Base-by-base conservation (phyloP, 2,113 vertebrate genomes). In the Pongo abelii region DNA sequence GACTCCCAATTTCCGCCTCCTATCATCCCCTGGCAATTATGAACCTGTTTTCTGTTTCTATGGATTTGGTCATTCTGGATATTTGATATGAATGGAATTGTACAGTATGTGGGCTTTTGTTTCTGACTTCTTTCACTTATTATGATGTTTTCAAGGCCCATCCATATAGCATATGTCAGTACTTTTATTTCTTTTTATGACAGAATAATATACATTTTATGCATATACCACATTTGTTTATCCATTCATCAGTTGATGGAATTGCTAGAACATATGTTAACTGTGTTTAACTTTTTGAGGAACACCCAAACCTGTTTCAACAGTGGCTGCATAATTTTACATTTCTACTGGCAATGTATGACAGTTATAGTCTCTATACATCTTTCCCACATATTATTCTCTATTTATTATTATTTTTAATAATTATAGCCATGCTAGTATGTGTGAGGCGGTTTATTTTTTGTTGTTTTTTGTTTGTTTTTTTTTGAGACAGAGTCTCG, bases 21-120 rank as follows among this genome's bases (percentile, higher is more conserved):
- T 30, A 0, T 46, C 18, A 6, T 77, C 0, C 8, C 7, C 11
- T 52, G 5, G 5, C 18, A 88, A 17, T 7, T 78, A 61, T 9
- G 52, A 6, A 48, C n/a, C 6, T 85, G 6, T 78, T 78, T 89
- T 70, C 57, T 91, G 8, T 52, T 38, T 20, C 1, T 38, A 2
- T 67, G 35, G 38, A 46, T 84, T 89, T 38, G 2, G 32, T 14
- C 83, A 0, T 38, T 67, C 30, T 69, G 20, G 43, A 67, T 30
- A 25, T 78, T 94, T 93, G n/a, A 72, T 77, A 9, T 64, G 70
- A 55, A 43, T 81, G 35, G 13, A 69, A 43, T 57, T 40, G 67
- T 80, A 50, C 1, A 50, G 27, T 27, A 27, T 52, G 23, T 77
- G 55, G 17, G 18, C 27, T 46, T 80, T 59, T 84, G 35, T n/a